Evolutionary conservation across 2,113 vertebrate species (phyloP).

Genomic region (Charina bottae): DNA sequence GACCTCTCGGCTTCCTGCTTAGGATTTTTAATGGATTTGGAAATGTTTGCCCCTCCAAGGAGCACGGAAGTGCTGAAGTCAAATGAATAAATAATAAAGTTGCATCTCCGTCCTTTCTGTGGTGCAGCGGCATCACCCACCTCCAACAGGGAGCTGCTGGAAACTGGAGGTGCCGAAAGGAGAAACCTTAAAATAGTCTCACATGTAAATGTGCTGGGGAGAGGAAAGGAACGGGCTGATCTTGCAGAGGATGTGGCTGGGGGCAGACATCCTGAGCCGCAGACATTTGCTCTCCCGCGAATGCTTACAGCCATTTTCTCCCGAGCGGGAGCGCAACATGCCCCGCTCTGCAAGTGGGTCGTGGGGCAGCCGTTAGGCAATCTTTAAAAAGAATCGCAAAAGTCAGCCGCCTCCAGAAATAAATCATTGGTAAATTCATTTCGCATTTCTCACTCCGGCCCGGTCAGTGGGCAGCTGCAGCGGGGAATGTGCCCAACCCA

Average conservation of each 20-base stretch:
- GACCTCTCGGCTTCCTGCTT: too few relatives aligned
- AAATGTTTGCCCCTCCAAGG: too few relatives aligned
- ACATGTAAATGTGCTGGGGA: too few relatives aligned
- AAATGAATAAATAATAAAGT: too few relatives aligned
- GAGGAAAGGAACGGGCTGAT: too few relatives aligned
- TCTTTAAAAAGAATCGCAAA: too few relatives aligned
- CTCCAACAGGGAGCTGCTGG: not conserved
- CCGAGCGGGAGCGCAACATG: fast-evolving
- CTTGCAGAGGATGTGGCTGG: too few relatives aligned
- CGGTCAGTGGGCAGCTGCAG: not conserved
- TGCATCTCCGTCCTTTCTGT: too few relatives aligned
- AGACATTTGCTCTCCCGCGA: not conserved
- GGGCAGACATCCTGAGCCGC: too few relatives aligned
- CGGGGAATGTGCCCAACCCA: not conserved
- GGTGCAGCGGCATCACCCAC: too few relatives aligned
- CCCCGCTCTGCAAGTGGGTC: not conserved
- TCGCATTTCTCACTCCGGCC: not conserved
- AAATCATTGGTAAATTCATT: not conserved
- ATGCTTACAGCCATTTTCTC: not conserved
- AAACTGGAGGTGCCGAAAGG: not conserved
- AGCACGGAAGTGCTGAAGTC: too few relatives aligned
- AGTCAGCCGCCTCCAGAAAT: not conserved
- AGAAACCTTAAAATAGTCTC: not conserved
- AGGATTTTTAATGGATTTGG: not conserved
- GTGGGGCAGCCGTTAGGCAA: not conserved